Evolutionary conservation across 2,113 vertebrate genomes (phyloP).

Genomic region (Lichenostomus cassidix): DNA sequence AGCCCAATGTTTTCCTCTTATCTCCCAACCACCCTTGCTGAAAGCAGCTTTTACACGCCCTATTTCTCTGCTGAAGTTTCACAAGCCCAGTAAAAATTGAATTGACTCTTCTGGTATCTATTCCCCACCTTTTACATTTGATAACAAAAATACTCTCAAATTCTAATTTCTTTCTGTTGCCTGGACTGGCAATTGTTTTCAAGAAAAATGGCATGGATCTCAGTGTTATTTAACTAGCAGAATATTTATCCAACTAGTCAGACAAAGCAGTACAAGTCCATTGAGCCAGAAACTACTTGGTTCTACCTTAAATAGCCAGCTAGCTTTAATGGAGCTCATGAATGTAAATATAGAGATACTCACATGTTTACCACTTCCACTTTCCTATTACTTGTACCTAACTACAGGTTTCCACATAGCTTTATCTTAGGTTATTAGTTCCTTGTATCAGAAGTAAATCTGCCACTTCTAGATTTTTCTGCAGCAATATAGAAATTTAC

Average conservation of each 20-base stretch:
- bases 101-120: neutral
- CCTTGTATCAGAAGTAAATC: neutral
- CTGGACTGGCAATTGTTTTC: neutral
- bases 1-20: neutral
- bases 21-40: neutral
- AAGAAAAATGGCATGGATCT: neutral
- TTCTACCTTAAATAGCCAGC: neutral
- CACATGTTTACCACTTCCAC: neutral
- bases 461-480: neutral
- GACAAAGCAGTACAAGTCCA: neutral
- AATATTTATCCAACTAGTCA: neutral
- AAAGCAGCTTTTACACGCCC: neutral
- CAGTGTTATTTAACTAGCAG: neutral
- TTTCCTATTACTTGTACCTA: neutral
- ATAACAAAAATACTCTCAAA: fast-evolving
- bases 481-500: neutral
- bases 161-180: neutral
- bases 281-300: neutral
- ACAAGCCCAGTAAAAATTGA: neutral
- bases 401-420: neutral
- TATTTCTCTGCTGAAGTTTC: neutral
- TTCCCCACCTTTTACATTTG: neutral
- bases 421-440: neutral
- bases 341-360: neutral
- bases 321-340: neutral